These are phyloP conservation scores for Steatornis caripensis DNA, from an alignment of 2,113 vertebrate species.

Conservation along the genomic window DNA sequence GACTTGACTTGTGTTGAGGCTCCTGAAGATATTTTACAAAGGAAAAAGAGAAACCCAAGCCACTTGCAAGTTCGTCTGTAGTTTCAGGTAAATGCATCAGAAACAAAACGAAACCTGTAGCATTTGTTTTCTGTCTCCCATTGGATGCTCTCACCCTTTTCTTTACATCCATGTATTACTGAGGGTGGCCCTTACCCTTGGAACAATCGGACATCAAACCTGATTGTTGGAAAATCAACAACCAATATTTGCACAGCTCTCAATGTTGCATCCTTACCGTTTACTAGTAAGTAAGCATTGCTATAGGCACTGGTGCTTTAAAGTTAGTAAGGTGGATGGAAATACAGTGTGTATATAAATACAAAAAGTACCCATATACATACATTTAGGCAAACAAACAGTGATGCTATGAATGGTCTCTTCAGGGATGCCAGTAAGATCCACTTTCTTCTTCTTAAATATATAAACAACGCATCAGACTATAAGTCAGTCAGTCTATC, in stretches of 20 bases:
- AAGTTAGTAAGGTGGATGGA: slow-evolving; percentile 36
- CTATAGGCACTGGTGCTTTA: slow-evolving; percentile 67
- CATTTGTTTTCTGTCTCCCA: neutral
- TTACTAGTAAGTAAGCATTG: slow-evolving; percentile 43
- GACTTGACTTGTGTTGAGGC: neutral
- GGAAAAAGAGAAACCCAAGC: neutral
- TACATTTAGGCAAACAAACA: slow-evolving; percentile 31
- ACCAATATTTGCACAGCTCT: slow-evolving; percentile 40
- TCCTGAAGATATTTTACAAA: neutral
- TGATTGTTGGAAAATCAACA: slow-evolving; percentile 59
- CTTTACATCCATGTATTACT: neutral
- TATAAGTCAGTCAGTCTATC: neutral
- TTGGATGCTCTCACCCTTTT: neutral
- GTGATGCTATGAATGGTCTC: slow-evolving; percentile 14
- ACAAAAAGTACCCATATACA: neutral
- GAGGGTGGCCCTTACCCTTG: neutral
- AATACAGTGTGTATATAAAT: neutral
- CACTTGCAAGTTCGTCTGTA: neutral
- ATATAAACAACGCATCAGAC: slow-evolving; percentile 1
- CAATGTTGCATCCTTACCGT: slow-evolving; percentile 20
- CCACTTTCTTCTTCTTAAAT: neutral
- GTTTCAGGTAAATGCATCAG: neutral
- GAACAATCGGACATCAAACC: neutral
- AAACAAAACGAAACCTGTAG: neutral
- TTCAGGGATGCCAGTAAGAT: neutral